These are phyloP conservation scores for Oikopleura dioica DNA, from an alignment of 23 tunicate genomes.

Conservation along the genomic window DNA sequence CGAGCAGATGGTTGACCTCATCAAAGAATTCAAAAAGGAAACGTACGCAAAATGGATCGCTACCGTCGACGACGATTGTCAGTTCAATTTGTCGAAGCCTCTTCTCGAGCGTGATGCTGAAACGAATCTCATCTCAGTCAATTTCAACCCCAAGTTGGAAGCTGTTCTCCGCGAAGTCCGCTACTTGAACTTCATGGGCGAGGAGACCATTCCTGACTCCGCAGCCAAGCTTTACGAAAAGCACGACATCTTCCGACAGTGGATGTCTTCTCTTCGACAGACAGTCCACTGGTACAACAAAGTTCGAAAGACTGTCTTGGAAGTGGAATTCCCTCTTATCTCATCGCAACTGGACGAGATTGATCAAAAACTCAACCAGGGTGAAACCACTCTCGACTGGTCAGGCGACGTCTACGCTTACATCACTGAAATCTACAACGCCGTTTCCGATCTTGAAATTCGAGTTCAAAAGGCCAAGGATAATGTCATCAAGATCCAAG, in stretches of 20 bases:
- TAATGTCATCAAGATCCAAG: slow-evolving; percentile 50
- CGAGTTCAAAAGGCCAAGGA: slow-evolving; percentile 63
- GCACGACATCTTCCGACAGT: slow-evolving; percentile 48
- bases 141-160: slow-evolving; percentile 89
- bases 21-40: slow-evolving; percentile 28
- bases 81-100: slow-evolving; percentile 47
- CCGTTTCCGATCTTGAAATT: slow-evolving; percentile 37
- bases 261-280: slow-evolving; percentile 37
- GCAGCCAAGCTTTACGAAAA: slow-evolving; percentile 35
- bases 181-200: slow-evolving; percentile 35
- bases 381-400: slow-evolving; percentile 52
- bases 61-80: slow-evolving; percentile 63
- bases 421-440: slow-evolving; percentile 45
- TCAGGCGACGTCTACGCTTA: slow-evolving; percentile 61
- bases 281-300: slow-evolving; percentile 65
- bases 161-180: slow-evolving; percentile 89
- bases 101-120: slow-evolving; percentile 36
- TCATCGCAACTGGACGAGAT: slow-evolving; percentile 40
- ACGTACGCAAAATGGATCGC: slow-evolving; percentile 38
- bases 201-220: slow-evolving; percentile 36
- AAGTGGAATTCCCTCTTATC: slow-evolving; percentile 69
- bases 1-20: slow-evolving; percentile 52
- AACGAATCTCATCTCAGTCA: slow-evolving; percentile 36
- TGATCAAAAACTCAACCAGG: slow-evolving; percentile 31
- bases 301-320: slow-evolving; percentile 39